Base-by-base conservation (phyloP, 2,113 vertebrate genomes). In the Limnothrissa miodon region DNA sequence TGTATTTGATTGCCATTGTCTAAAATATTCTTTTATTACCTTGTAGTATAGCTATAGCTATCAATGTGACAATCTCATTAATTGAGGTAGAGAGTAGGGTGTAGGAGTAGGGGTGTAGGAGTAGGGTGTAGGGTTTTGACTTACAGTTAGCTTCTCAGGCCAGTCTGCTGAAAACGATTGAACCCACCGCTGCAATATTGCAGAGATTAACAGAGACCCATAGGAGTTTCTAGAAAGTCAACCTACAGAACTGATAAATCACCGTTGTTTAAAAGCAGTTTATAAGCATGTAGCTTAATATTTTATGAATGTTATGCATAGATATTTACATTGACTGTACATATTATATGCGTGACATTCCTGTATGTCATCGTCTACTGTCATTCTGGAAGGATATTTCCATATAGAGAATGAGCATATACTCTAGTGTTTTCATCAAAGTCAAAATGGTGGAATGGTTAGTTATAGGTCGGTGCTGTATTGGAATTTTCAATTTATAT, bases 371-470 rank as follows among this genome's bases (percentile, higher is more conserved):
- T 66, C 33, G 29, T 66, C 29, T 29, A 33, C 42, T 42, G 42
- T 42, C 42, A 42, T 42, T 29, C 59, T 66, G 29, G 4, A 66
- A 66, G 29, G 59, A 66, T 66, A 33, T 66, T 66, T 66, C 25
- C 25, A 66, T 25, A 66, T 1, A 13, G 59, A 10, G 25, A 33
- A 93, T 93, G 92, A 93, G 93, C 88, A 92, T 66, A 29, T 33
- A 92, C 92, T 93, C 92, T 89, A 91, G 92, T 93, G 92, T 93
- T 94, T 94, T 93, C 91, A 93, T 91, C 90, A 88, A 87, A 78
- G 87, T 90, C 59, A 66, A 29, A 89, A 53, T 78, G 62, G 25
- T 33, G 78, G 19, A 79, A 45, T 48, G 88, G 87, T 90, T 92
- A 93, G 93, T 94, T 92, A 93, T 92, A 91, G 84, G 90, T 93